Evolutionary conservation across 2,113 vertebrate species (phyloP).

Genomic region (Gambusia holbrooki): DNA sequence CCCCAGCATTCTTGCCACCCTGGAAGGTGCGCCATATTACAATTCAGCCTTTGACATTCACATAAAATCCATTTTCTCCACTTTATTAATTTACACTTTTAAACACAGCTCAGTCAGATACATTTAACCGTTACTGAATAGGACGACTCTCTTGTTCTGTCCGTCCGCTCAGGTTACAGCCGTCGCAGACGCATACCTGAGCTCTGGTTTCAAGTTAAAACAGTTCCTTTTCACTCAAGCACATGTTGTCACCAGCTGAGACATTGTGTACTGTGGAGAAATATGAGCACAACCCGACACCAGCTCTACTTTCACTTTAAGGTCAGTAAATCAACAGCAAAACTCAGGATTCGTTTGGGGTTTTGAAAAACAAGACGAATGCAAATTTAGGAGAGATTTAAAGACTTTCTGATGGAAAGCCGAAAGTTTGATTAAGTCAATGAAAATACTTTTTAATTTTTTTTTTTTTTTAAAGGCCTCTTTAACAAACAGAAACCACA

Average conservation of each 20-base stretch:
- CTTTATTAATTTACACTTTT: neutral
- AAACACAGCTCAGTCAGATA: neutral
- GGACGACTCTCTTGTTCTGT: neutral
- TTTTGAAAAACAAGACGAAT: too few relatives aligned
- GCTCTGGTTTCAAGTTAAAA: neutral
- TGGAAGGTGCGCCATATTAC: too few relatives aligned
- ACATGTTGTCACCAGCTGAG: neutral
- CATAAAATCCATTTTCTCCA: neutral
- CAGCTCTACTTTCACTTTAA: neutral
- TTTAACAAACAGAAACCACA: slow-evolving; percentile 28
- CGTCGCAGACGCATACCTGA: neutral
- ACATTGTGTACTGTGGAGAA: neutral
- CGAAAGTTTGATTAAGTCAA: neutral
- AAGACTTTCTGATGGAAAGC: neutral
- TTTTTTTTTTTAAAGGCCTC: slow-evolving; percentile 17
- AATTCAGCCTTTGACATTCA: neutral
- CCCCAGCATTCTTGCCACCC: too few relatives aligned
- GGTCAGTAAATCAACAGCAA: neutral
- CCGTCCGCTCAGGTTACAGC: neutral
- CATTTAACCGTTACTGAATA: neutral
- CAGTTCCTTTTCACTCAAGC: neutral
- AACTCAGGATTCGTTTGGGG: neutral
- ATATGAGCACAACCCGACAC: neutral
- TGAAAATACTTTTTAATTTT: neutral
- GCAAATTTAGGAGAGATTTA: neutral